Conservation (phyloP, 2,888 invertebrate species). For the Cancer borealis region DNA sequence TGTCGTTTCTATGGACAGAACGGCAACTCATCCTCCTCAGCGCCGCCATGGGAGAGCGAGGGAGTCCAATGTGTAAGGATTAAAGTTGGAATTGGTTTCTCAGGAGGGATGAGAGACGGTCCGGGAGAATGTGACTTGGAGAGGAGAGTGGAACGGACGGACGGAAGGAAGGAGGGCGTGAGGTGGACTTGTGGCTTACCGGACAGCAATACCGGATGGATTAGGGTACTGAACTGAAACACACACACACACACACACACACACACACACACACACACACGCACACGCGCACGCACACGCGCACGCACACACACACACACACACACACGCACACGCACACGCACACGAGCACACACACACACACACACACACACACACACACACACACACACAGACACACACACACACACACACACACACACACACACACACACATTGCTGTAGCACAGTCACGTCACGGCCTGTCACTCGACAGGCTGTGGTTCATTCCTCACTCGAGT, state of each 20-base stretch:
- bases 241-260: constrained; percentile 12
- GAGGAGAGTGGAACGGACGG: neutral
- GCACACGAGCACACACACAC: neutral
- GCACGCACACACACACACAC: neutral
- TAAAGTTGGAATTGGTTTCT: constrained; percentile 9
- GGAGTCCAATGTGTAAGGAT: neutral
- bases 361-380: no score
- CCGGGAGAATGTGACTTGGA: neutral
- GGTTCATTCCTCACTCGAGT: no score
- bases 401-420: no score
- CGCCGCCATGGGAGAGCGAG: neutral
- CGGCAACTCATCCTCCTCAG: neutral
- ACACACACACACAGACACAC: no score
- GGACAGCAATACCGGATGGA: constrained; percentile 1
- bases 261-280: constrained; percentile 3
- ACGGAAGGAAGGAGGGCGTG: neutral
- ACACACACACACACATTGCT: no score
- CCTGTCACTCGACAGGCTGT: no score
- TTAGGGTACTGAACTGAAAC: neutral
- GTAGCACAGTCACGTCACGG: no score
- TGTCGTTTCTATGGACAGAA: neutral
- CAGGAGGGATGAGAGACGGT: neutral
- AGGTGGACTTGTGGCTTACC: neutral
- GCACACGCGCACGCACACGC: neutral
- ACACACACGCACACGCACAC: neutral